phyloP scores from a whole-genome alignment of 2,797 vertebrate genomes.

The Astyanax mexicanus region DNA sequence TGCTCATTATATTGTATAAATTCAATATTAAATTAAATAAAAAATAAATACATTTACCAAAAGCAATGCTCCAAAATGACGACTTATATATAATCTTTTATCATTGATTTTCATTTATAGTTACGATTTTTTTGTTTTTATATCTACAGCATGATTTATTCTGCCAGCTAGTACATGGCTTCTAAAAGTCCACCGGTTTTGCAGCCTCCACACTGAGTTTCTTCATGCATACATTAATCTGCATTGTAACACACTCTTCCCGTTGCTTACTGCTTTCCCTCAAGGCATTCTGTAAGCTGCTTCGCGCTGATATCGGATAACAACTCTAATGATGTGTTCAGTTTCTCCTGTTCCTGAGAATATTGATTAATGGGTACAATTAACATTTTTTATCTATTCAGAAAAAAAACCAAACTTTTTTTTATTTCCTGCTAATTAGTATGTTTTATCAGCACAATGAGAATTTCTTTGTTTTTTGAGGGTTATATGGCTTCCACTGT shows the following conservation, averaged over 20 bases:
- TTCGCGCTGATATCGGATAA: conserved; percentile 7
- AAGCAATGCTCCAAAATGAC: too few species aligned
- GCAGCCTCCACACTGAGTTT: neutral
- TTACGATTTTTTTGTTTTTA: too few species aligned
- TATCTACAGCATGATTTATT: too few species aligned
- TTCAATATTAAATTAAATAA: too few species aligned
- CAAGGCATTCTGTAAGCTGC: conserved; percentile 1
- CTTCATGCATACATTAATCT: neutral
- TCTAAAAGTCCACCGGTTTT: too few species aligned
- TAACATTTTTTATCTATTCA: conserved; percentile 11
- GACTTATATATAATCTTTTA: too few species aligned
- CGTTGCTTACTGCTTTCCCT: neutral
- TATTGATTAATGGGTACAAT: neutral
- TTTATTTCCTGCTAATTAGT: neutral
- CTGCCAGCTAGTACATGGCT: too few species aligned
- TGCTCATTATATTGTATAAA: too few species aligned
- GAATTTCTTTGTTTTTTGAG: neutral
- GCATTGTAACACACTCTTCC: neutral
- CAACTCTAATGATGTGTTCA: conserved; percentile 4
- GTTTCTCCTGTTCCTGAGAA: neutral
- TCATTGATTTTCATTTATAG: too few species aligned
- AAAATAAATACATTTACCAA: too few species aligned
- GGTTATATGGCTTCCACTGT: neutral
- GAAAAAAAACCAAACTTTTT: neutral
- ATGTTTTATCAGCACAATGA: neutral